phyloP scores from a whole-genome alignment of 2,113 vertebrate genomes.

The Ovis canadensis region DNA sequence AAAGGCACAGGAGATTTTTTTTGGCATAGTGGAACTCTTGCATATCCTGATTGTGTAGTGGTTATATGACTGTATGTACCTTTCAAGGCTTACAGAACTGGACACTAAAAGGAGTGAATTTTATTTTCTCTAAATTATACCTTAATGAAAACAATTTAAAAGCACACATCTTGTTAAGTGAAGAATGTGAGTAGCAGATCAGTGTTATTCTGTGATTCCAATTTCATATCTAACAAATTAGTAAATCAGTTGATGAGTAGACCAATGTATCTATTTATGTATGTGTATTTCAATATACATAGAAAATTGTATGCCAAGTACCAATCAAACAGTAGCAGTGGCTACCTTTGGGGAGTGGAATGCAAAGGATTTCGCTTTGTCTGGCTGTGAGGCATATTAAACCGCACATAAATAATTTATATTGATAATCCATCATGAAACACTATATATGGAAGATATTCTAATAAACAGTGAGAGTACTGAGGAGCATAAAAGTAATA shows the following conservation, averaged over 20 bases:
- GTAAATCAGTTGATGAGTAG: background rate
- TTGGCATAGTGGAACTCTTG: background rate
- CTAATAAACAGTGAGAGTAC: background rate
- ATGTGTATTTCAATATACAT: background rate
- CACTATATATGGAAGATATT: background rate
- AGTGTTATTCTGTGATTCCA: background rate
- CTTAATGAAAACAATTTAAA: background rate
- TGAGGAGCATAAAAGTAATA: background rate
- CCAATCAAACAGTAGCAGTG: background rate
- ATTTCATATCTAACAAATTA: background rate
- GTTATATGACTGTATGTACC: background rate
- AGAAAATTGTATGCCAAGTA: background rate
- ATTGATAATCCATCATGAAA: background rate
- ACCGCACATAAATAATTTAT: background rate
- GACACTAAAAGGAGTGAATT: background rate
- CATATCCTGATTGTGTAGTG: background rate
- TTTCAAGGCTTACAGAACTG: background rate
- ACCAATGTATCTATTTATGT: background rate
- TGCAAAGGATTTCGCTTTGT: background rate
- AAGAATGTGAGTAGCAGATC: background rate
- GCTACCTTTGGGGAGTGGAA: background rate
- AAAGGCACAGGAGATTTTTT: background rate
- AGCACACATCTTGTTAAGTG: background rate
- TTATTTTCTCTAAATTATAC: background rate
- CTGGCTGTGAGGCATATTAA: background rate